A percentile compares a stretch with the other conserved stretches of the same genome.
These are phyloP conservation scores for Drosophila demipolita DNA, from an alignment of 2,888 invertebrate genomes.

Conservation along the genomic window DNA sequence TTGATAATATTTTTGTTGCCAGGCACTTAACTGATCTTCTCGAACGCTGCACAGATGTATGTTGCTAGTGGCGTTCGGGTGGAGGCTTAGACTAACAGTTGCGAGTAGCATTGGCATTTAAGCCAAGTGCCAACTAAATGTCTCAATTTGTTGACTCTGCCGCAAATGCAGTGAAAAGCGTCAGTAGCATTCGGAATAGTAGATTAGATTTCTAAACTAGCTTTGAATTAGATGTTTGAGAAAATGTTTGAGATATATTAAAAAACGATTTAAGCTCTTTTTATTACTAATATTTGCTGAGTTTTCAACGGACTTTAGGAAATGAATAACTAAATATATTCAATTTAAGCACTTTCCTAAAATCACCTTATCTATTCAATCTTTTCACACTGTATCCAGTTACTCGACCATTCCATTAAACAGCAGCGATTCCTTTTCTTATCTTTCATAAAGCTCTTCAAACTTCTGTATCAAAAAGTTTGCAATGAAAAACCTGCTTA, in stretches of 20 bases:
- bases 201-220: neutral
- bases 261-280: neutral
- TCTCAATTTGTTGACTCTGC: conserved; percentile 55
- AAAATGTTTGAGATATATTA: neutral
- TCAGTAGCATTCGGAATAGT: conserved; percentile 23
- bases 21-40: conserved; percentile 57
- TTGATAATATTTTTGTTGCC: conserved; percentile 72
- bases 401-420: neutral
- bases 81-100: conserved; percentile 2
- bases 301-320: neutral
- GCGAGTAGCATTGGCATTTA: conserved; percentile 33
- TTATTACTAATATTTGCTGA: too few species aligned
- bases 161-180: neutral
- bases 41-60: conserved; percentile 18
- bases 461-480: neutral
- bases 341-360: neutral
- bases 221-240: neutral
- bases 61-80: neutral
- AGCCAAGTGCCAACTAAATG: conserved; percentile 48
- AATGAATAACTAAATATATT: neutral
- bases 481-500: conserved; percentile 2
- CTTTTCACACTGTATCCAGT: neutral
- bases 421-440: neutral
- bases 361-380: neutral
- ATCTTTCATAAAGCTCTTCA: conserved; percentile 1